Conservation (phyloP, 2,888 invertebrate species). For the Xanthorhoe designata region DNA sequence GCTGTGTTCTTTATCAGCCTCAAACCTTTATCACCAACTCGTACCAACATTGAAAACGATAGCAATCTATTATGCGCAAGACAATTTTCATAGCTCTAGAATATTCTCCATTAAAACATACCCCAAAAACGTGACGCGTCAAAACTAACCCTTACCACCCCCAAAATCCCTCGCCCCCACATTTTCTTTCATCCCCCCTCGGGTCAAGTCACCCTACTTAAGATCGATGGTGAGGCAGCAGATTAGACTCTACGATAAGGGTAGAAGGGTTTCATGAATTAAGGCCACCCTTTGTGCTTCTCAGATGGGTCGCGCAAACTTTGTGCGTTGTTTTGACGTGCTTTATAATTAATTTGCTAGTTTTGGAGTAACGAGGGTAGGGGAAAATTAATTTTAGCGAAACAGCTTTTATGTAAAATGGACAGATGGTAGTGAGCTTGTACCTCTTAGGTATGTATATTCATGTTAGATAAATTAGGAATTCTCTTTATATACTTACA, state of each 20-base stretch:
- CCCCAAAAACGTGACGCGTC: constrained; percentile 64
- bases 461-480: no score
- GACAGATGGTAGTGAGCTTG: constrained; percentile 23
- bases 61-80: neutral
- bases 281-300: constrained; percentile 77
- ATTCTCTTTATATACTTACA: no score
- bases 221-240: constrained; percentile 82
- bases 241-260: constrained; percentile 83
- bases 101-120: constrained; percentile 14
- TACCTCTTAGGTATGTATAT: neutral
- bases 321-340: constrained; percentile 81
- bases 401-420: constrained; percentile 46
- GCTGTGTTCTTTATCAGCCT: no score
- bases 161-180: constrained; percentile 68
- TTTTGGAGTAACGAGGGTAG: constrained; percentile 76
- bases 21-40: no score
- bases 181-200: constrained; percentile 80
- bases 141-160: constrained; percentile 75
- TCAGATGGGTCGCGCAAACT: constrained; percentile 78
- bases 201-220: constrained; percentile 84
- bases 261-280: constrained; percentile 73
- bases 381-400: constrained; percentile 68
- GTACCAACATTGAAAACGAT: neutral
- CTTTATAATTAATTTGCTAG: constrained; percentile 85
- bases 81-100: neutral